Evolutionary conservation across 2,888 invertebrate species (phyloP), one percentile per base, ranked within the genome.

Genomic region (Pristionchus maxplancki): DNA sequence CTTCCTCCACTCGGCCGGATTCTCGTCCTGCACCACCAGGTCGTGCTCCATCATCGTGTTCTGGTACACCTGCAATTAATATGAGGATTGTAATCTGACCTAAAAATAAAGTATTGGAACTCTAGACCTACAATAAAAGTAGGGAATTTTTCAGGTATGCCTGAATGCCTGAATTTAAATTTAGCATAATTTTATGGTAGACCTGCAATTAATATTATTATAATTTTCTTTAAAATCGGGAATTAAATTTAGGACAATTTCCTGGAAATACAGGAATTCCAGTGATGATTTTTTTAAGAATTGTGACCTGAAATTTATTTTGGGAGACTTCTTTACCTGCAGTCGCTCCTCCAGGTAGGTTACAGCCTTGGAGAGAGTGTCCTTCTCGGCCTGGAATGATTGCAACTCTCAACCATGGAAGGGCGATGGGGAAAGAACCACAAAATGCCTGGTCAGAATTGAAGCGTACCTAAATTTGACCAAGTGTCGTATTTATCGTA

Each of bases 11-110:
- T 93, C 91, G 48, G 88, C 88, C 31, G 89, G 87, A 28, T 88
- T 90, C 83, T 94, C 94, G 88, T 92, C 93, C 37, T 90, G 89
- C 20, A 94, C 91, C 28, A 94, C 91, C 84, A 94, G 88, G 82
- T 92, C 91, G 89, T 94, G 89, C 53, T 94, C 94, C 87, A 94
- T 91, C 40, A 94, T 90, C 1, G 93, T 91, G 89, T 94, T 93
- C 34, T 92, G 93, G 81, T 93, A 93, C 3, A 91, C 94, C 81
- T 92, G 88, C 31, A 86, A 74, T 24, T 13, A 24, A 20, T 53
- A 20, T n/a, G 28, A 64, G 28, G 8, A 28, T 64, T 24, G 24
- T 48, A 6, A 58, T 0, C 2, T 28, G 24, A n/a, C n/a, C n/a
- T n/a, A 62, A 2, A 64, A 28, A 64, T 24, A 2, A 28, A 28